Evolutionary conservation across 2,888 invertebrate genomes (phyloP), one percentile per base, ranked within the genome.

Genomic region (Drosophila borealis): DNA sequence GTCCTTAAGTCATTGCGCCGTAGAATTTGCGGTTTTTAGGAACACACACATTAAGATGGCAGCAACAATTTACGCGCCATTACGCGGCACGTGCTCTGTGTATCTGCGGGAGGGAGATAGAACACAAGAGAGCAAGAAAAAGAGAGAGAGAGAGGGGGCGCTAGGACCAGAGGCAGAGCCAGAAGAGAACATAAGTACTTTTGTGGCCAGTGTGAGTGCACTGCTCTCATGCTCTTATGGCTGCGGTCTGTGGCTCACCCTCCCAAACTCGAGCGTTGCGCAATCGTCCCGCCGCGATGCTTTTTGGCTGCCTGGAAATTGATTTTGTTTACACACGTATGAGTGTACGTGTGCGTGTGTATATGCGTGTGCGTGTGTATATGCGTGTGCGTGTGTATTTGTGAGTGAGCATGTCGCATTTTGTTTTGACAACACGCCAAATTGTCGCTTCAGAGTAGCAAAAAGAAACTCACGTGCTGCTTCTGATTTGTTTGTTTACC

Each of bases 11-110:
- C 53, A 49, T 64, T 39, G 82, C 64, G 63, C 62, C 55, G 61
- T 53, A 54, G 81, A 81, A 73, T 69, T 80, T 86, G 83, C 59
- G 84, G 88, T 83, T 83, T 87, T 74, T 39, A 57, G 87, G 69
- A 72, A 17, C 17, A 29, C 29, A 71, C 81, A 78, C 89, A 83
- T 86, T 89, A 81, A 81, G 81, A 87, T 75, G 84, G 84, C 81
- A 78, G 81, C 89, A 89, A 84, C 83, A 83, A 81, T 89, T 84
- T 87, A 80, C 87, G 83, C 89, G 81, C 89, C 87, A 83, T 87
- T 83, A 88, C 80, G 59, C 51, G 44, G 63, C 61, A 76, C 62
- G 79, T 75, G 78, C 63, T 54, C 39, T 51, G 44, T 45, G 63
- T 41, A 59, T 42, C 36, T 55, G 42, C 39, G 33, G 10, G 46